Conservation (phyloP, 1,140 invertebrate species). For the Gryon sp. region DNA sequence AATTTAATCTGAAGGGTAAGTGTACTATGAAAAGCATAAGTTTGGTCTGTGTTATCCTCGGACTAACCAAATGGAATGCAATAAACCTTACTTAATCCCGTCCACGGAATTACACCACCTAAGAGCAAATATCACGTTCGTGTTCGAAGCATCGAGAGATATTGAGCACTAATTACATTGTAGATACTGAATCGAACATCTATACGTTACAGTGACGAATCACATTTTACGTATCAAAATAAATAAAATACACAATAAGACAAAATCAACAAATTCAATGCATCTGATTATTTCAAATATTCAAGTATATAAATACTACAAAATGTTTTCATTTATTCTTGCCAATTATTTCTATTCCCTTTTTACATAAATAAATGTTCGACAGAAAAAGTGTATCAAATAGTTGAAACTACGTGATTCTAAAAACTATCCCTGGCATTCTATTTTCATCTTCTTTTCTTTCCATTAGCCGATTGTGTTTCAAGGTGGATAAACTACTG, state of each 20-base stretch:
- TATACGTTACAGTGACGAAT: no score
- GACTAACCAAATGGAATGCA: conserved; percentile 57
- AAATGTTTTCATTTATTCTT: no score
- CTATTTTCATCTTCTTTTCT: conserved; percentile 62
- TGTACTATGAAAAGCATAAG: conserved; percentile 35
- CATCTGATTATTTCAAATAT: no score
- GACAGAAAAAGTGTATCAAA: conserved; percentile 34
- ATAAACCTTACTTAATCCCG: conserved; percentile 55
- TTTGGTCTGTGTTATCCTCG: conserved; percentile 48
- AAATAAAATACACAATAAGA: no score
- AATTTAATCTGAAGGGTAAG: conserved; percentile 30
- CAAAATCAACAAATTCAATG: no score
- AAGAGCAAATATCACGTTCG: conserved; percentile 35
- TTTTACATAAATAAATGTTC: no score
- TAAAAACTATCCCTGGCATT: conserved; percentile 49
- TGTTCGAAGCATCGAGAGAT: conserved; percentile 15
- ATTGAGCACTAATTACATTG: conserved; percentile 27
- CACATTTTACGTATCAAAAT: no score
- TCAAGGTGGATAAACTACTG: conserved; percentile 66
- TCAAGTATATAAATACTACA: no score
- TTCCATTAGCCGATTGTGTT: conserved; percentile 75
- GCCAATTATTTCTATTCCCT: no score
- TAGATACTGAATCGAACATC: conserved; percentile 13
- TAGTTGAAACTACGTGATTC: conserved; percentile 30
- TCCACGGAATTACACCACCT: conserved; percentile 35